These are phyloP conservation scores for Antidorcas marsupialis DNA, from an alignment of 2,113 vertebrate genomes.

Conservation along the genomic window DNA sequence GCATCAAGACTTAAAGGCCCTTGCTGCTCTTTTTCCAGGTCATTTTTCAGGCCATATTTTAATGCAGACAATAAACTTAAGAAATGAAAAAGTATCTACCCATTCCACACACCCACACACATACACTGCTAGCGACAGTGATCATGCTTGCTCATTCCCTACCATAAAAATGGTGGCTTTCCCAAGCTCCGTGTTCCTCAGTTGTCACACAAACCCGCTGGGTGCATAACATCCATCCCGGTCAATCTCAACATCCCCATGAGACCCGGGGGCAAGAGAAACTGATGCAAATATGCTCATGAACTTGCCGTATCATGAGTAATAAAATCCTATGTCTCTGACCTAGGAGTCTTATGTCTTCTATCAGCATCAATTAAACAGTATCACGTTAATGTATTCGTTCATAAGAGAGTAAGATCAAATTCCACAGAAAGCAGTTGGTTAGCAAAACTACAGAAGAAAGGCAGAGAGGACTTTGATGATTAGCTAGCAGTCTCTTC, in stretches of 20 bases:
- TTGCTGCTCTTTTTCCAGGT: not conserved
- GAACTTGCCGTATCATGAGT: not conserved
- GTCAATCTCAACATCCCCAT: not conserved
- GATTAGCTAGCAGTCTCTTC: not conserved
- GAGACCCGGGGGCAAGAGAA: not conserved
- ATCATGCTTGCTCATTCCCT: not conserved
- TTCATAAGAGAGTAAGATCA: not conserved
- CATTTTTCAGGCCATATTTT: not conserved
- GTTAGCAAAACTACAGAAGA: not conserved
- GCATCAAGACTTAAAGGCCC: not conserved
- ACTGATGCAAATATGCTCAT: not conserved
- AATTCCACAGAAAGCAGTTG: not conserved
- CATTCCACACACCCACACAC: not conserved
- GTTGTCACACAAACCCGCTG: not conserved
- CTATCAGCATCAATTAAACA: not conserved
- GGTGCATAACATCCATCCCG: not conserved
- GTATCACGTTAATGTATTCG: not conserved
- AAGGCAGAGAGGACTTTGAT: not conserved
- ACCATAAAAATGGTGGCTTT: not conserved
- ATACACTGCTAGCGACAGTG: not conserved
- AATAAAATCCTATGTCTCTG: not conserved
- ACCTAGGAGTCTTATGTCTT: not conserved
- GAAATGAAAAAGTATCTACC: not conserved
- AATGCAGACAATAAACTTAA: not conserved
- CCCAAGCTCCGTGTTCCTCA: not conserved